Base-by-base conservation (phyloP, 1,140 invertebrate genomes). In the Oryctes rhinoceros region DNA sequence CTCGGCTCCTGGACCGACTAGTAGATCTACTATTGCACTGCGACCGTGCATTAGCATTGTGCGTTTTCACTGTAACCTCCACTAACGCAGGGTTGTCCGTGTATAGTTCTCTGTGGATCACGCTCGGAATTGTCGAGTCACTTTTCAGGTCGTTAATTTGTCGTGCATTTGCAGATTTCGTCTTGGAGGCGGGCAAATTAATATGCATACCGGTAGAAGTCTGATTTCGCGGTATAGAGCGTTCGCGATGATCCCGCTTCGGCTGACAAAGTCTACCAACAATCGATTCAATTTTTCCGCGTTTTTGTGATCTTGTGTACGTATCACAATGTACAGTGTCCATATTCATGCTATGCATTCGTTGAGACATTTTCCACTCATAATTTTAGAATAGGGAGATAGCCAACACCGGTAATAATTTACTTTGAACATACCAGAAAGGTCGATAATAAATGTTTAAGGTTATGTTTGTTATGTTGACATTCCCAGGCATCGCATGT, bases 41-140 rank as follows among this genome's bases (percentile, higher is more conserved):
- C 7, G 81, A 81, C 49, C 82, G 78, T 79, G 81, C 82, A 81
- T 84, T 84, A 71, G 18, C 48, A 39, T 47, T 76, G 20, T 67
- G 65, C 13, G 81, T 77, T 80, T 85, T 83, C 30, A 80, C 78
- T 35, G 80, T 79, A 76, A 84, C 81, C 80, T 85, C 80, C 4
- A 81, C 80, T 59, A 82, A 35, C 62, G 81, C 78, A 6, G 82
- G 78, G 74, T 83, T 83, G 49, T 84, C 81, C n/a, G 71, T 59
- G 2, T 78, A 53, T 44, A 79, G 48, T 78, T 80, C 80, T 30
- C 76, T 39, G n/a, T 65, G 80, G 30, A 78, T 74, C 13, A 59
- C 48, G 24, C 71, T 80, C 5, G 20, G 35, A 10, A 30, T 44
- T 48, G 10, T 13, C 15, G 67, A 48, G 48, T 80, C 65, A 37